Base-by-base conservation (phyloP, 2,113 vertebrate species). In the Erinaceus europaeus region DNA sequence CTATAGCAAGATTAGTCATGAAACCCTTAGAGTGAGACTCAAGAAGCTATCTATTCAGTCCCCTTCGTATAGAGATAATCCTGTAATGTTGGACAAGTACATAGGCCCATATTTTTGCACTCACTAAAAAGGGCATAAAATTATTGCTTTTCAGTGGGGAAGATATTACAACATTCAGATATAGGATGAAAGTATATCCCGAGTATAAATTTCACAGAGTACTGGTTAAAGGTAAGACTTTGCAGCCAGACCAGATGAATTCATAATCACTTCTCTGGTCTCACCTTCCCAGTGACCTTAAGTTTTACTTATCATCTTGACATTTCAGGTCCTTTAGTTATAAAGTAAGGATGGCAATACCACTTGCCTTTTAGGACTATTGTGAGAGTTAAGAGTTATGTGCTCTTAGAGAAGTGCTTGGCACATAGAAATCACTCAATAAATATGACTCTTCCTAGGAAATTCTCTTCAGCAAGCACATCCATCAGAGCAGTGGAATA, bases 401-500 rank as follows among this genome's bases (percentile, higher is more conserved):
- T 40, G 7, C 20, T 57, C 52, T 25, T 15, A 57, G 23, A 68
- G 44, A 11, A 75, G 4, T n/a, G 14, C 44, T 87, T 42, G 23
- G 40, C 29, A 48, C 9, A 0, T 12, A 62, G 42, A 13, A 75
- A 25, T 40, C 44, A 25, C 32, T 32, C 44, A 36, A 6, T 55
- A 42, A 38, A 25, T 36, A 4, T n/a, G 55, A 6, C 50, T 40
- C 38, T 52, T 68, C 44, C 46, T 50, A 36, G 20, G 42, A 48
- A 78, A 46, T 40, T 4, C 57, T 32, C 76, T 86, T 18, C 23
- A 34, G 68, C 48, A 52, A 61, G 27, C 36, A 53, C 59, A 32
- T 12, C 52, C 42, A 12, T 15, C 4, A 20, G 11, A 84, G 61
- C 7, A 1, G 3, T 0, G 0, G 29, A n/a, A 18, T 17, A 25